A percentile compares a stretch with the other conserved stretches of the same genome.
These are phyloP conservation scores for Euphydryas editha DNA, from an alignment of 2,888 invertebrate genomes.

Conservation along the genomic window DNA sequence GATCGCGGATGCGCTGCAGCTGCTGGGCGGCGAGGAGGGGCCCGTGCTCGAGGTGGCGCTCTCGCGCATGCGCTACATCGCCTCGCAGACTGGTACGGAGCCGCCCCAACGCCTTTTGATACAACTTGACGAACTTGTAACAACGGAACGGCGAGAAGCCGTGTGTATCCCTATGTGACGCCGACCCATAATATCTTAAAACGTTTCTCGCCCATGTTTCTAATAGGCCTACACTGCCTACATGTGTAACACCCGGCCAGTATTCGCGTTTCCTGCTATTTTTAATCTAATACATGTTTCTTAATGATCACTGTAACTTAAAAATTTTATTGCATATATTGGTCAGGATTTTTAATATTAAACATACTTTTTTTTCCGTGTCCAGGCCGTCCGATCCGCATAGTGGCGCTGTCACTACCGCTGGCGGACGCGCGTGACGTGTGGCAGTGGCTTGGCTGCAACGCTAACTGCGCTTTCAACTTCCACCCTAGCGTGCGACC, in stretches of 20 bases:
- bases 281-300: background rate
- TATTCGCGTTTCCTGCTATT: background rate
- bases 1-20: slow-evolving; percentile 97
- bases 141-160: no score
- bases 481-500: slow-evolving; percentile 99
- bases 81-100: slow-evolving; percentile 92
- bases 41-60: slow-evolving; percentile 97
- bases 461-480: slow-evolving; percentile 97
- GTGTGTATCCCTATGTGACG: no score
- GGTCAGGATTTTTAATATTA: background rate
- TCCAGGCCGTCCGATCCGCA: slow-evolving; percentile 90
- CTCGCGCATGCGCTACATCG: slow-evolving; percentile 97
- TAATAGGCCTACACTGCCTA: no score
- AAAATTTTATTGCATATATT: background rate
- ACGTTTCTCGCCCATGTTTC: no score
- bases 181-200: no score
- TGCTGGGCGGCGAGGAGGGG: slow-evolving; percentile 94
- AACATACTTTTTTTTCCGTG: background rate
- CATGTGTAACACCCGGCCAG: no score
- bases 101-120: background rate
- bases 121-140: no score
- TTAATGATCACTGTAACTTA: background rate
- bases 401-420: slow-evolving; percentile 96
- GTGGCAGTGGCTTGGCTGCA: slow-evolving; percentile 98
- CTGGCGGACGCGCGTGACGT: slow-evolving; percentile 97